Percentiles rank a stretch among this genome's conserved stretches.
phyloP scores from a whole-genome alignment of 1,140 invertebrate genomes.

The Drosophila nannoptera region DNA sequence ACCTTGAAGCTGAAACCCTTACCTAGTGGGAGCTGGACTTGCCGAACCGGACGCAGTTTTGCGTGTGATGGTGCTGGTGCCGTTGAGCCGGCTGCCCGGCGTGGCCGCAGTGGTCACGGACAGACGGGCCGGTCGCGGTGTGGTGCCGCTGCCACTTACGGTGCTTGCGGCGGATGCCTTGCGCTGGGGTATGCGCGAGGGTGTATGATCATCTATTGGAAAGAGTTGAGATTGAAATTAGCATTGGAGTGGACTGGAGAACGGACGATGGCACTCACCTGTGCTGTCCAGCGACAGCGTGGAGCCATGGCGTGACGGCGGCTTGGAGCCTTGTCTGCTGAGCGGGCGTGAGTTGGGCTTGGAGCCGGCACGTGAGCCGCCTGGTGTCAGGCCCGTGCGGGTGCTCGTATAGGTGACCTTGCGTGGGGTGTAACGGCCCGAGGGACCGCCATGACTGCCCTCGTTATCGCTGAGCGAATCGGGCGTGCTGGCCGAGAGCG shows the following conservation, averaged over 20 bases:
- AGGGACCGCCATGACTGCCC: constrained; percentile 83
- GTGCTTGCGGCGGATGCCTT: constrained; percentile 82
- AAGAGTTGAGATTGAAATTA: not conserved
- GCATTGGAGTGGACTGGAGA: not conserved
- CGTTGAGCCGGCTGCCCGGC: constrained; percentile 79
- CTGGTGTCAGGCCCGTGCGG: constrained; percentile 81
- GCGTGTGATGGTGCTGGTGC: constrained; percentile 82
- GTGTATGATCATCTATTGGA: constrained; percentile 84
- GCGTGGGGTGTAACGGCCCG: constrained; percentile 81
- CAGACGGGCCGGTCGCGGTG: constrained; percentile 81
- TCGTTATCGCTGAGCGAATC: constrained; percentile 93
- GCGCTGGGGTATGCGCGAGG: constrained; percentile 86
- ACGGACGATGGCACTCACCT: constrained; percentile 80
- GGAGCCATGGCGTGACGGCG: constrained; percentile 94
- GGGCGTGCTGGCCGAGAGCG: constrained; percentile 89
- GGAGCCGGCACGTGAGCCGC: constrained; percentile 85
- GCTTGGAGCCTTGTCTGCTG: constrained; percentile 91
- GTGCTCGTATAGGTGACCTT: constrained; percentile 82
- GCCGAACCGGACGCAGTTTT: constrained; percentile 87
- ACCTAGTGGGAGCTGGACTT: constrained; percentile 86
- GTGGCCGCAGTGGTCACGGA: constrained; percentile 79
- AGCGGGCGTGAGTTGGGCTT: constrained; percentile 88
- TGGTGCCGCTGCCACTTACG: constrained; percentile 79
- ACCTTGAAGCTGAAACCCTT: constrained; percentile 38
- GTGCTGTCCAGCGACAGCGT: constrained; percentile 94